Conservation (phyloP, 2,797 vertebrate genomes). For the Hybognathus amarus region DNA sequence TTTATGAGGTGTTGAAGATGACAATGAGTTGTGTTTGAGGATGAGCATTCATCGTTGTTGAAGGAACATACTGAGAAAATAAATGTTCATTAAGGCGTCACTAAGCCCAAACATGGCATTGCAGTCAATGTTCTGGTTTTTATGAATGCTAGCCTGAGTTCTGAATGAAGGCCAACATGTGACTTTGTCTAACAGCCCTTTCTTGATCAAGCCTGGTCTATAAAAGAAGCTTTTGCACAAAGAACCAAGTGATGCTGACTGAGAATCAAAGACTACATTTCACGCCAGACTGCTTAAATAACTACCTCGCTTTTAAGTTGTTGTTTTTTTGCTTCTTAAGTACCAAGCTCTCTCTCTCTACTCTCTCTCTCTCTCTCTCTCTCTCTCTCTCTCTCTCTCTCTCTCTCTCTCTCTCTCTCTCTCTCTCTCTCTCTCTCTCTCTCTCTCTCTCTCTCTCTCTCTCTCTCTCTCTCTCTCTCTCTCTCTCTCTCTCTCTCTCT, state of each 20-base stretch:
- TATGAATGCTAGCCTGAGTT: not conserved
- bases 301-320: not conserved
- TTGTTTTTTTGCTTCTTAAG: too few species aligned
- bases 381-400: too few species aligned
- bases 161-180: not conserved
- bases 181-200: not conserved
- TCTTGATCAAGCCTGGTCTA: not conserved
- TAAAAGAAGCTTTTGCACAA: not conserved
- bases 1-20: not conserved
- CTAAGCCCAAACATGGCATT: not conserved
- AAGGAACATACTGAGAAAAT: not conserved
- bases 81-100: not conserved
- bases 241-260: conserved; percentile 1
- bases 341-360: not conserved
- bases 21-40: not conserved
- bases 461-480: not conserved
- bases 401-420: not conserved
- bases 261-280: not conserved
- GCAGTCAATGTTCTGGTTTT: not conserved
- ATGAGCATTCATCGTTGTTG: not conserved
- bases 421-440: not conserved
- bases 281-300: not conserved
- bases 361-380: not conserved
- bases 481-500: not conserved
- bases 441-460: not conserved